phyloP scores from a whole-genome alignment of 1,140 invertebrate species.

The Drosophila subpulchrella region DNA sequence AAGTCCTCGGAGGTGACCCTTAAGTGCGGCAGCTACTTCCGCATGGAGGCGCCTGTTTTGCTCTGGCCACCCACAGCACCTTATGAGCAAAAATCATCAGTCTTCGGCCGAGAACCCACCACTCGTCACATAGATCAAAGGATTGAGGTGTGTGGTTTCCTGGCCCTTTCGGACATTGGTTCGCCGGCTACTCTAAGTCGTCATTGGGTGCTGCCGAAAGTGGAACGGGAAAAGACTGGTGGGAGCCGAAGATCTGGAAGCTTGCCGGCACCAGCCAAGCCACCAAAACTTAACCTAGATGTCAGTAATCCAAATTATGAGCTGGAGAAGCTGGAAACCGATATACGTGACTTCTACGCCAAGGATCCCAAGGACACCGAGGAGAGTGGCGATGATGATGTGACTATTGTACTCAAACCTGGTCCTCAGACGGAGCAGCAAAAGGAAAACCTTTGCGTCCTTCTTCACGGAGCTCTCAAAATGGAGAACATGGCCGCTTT shows the following conservation, averaged over 20 bases:
- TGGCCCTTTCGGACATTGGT: constrained; percentile 93
- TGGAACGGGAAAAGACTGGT: constrained; percentile 72
- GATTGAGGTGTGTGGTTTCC: constrained; percentile 93
- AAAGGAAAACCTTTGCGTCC: constrained; percentile 93
- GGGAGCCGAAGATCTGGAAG: constrained; percentile 53
- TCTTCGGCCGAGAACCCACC: constrained; percentile 36
- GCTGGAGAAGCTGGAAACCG: constrained; percentile 85
- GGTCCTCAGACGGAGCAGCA: constrained; percentile 85
- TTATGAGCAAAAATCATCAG: constrained; percentile 39
- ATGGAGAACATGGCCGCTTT: constrained; percentile 93
- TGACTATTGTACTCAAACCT: constrained; percentile 84
- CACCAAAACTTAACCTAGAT: constrained; percentile 62
- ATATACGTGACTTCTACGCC: constrained; percentile 85
- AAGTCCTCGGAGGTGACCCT: constrained; percentile 90
- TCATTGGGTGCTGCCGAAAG: constrained; percentile 93
- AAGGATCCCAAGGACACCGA: constrained; percentile 86
- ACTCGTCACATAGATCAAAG: constrained; percentile 78
- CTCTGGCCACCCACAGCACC: constrained; percentile 90
- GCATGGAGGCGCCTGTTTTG: constrained; percentile 88
- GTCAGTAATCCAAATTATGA: constrained; percentile 84
- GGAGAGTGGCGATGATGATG: constrained; percentile 85
- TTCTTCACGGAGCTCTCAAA: constrained; percentile 97
- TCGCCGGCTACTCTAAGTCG: constrained; percentile 96
- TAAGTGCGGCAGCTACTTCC: constrained; percentile 90
- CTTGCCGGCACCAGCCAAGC: constrained; percentile 41